Conservation (phyloP, 2,113 vertebrate genomes). For the Balaeniceps rex region DNA sequence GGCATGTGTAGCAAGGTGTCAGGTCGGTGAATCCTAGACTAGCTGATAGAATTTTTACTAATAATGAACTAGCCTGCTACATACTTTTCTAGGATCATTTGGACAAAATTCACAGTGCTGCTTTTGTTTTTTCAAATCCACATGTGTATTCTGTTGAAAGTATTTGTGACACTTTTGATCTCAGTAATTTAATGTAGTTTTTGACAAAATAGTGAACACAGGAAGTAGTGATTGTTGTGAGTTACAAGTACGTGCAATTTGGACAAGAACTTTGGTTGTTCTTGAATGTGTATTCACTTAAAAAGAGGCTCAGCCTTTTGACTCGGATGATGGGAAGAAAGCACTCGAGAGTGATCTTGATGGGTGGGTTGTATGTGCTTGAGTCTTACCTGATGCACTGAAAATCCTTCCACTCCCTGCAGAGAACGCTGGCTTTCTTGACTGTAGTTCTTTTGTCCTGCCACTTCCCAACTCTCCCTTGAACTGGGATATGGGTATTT, state of each 20-base stretch:
- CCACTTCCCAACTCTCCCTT: background rate
- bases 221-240: background rate
- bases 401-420: background rate
- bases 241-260: background rate
- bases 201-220: background rate
- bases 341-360: background rate
- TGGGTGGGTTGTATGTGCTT: background rate
- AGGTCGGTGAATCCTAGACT: background rate
- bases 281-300: background rate
- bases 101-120: background rate
- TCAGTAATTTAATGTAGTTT: background rate
- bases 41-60: too few species aligned
- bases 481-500: background rate
- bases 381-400: background rate
- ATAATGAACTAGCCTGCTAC: background rate
- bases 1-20: background rate
- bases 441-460: background rate
- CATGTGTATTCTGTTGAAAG: background rate
- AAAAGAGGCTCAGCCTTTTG: background rate
- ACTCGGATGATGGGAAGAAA: fast-evolving
- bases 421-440: background rate
- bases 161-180: background rate
- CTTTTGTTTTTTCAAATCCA: background rate
- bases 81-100: background rate
- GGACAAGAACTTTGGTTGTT: background rate